A percentile compares a stretch with the other conserved stretches of the same genome.
Conservation (phyloP, 2,797 vertebrate species). For the Syndactyla subalaris region DNA sequence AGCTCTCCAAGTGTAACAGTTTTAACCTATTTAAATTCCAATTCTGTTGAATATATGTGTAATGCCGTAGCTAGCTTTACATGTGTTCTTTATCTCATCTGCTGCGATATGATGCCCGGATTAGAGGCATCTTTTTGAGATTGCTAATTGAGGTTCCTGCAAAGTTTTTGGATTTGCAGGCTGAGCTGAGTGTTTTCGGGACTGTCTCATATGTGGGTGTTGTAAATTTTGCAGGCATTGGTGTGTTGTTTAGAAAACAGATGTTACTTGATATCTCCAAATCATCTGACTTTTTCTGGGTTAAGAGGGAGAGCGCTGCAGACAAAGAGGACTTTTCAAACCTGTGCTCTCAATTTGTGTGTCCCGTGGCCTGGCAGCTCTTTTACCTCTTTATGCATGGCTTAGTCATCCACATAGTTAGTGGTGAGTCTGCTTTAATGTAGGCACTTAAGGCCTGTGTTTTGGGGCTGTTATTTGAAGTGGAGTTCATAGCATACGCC, state of each 20-base stretch:
- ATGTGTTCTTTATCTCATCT: neutral
- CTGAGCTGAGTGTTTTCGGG: neutral
- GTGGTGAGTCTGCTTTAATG: neutral
- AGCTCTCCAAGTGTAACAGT: neutral
- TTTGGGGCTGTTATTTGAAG: slow-evolving; percentile 10
- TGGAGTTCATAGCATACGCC: neutral
- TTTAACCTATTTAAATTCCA: neutral
- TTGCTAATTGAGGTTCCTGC: neutral
- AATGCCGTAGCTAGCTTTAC: neutral
- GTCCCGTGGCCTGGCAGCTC: neutral
- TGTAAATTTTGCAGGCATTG: slow-evolving; percentile 3
- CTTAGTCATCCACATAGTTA: neutral
- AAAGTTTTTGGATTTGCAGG: neutral
- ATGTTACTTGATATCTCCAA: neutral
- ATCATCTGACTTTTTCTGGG: neutral
- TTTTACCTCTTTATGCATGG: neutral
- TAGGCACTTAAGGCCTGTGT: neutral
- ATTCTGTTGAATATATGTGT: neutral
- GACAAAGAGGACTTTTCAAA: neutral
- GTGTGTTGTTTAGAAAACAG: slow-evolving; percentile 21
- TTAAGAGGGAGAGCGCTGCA: neutral
- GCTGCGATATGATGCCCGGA: neutral
- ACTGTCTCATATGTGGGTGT: slow-evolving; percentile 1
- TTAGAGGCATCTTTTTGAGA: neutral
- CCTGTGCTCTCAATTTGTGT: neutral